Base-by-base conservation (phyloP, 2,888 invertebrate genomes). In the Cyrtodaria siliqua region DNA sequence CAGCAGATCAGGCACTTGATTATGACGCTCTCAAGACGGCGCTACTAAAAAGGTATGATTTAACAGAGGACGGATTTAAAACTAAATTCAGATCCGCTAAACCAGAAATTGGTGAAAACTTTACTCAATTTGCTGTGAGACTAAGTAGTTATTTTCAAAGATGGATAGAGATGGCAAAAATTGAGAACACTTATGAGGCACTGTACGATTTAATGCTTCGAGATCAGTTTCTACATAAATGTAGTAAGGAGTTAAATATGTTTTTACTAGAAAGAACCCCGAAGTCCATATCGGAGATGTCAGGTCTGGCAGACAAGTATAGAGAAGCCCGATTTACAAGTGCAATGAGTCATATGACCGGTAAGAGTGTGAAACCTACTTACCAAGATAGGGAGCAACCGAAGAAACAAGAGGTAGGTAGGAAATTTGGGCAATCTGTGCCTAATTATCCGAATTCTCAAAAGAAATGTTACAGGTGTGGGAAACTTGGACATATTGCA, bases 211-310 rank as follows among this genome's bases (percentile, higher is more conserved):
- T 77, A 14, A 20, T 73, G 27, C 18, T 77, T 18, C 16, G 64
- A 24, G 70, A 74, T 6, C 70, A 70, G 27, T 47, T 74, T 29
- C 16, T 66, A 14, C 40, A 66, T 20, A 55, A 38, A 42, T 60
- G 57, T 53, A 24, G 18, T 18, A 42, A 29, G 38, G 57, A 64
- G 23, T 14, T 68, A 9, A 44, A 44, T 9, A 38, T 77, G 24
- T 80, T 80, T 49, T 42, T 80, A 2, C 72, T 57, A 44, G 73
- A 77, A 27, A 55, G 68, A 18, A 64, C 50, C 16, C 70, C 68
- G 1, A 60, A 61, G 14, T 42, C 44, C 12, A 42, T 62, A 24
- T 56, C 29, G 1, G 70, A 69, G 24, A 79, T 79, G 66, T 56
- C 70, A 18, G 33, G 18, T 6, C 18, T 52, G 9, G 74, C 79